Evolutionary conservation across 2,113 vertebrate species (phyloP).

Genomic region (Myrmecobius fasciatus): DNA sequence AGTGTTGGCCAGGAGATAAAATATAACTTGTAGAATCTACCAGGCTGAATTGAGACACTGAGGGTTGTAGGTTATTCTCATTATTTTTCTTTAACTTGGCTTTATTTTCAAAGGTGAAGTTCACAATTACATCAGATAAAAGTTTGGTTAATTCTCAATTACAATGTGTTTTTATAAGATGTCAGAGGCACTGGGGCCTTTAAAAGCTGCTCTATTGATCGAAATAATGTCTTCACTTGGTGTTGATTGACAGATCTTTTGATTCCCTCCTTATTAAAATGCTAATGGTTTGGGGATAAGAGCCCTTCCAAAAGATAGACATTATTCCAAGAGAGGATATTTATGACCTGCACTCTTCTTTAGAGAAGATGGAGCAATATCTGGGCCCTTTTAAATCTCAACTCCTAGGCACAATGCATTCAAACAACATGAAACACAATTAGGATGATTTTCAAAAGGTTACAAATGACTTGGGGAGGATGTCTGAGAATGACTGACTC

Average conservation of each 20-base stretch:
- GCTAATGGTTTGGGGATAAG: conserved; percentile 55
- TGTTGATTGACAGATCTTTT: conserved; percentile 71
- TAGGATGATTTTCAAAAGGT: conserved; percentile 53
- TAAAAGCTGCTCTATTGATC: conserved; percentile 60
- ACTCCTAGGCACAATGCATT: conserved; percentile 60
- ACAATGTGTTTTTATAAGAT: conserved; percentile 63
- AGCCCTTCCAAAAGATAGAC: conserved; percentile 51
- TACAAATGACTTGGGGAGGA: conserved; percentile 55
- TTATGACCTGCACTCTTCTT: conserved; percentile 62
- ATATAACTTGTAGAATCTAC: conserved; percentile 46
- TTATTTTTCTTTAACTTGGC: conserved; percentile 57
- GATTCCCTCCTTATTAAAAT: conserved; percentile 69
- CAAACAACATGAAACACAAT: conserved; percentile 61
- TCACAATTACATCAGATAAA: conserved; percentile 59
- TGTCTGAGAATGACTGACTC: conserved; percentile 61
- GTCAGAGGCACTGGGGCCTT: conserved; percentile 42
- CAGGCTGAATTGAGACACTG: conserved; percentile 48
- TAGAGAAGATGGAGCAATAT: conserved; percentile 35
- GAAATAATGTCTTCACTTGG: conserved; percentile 56
- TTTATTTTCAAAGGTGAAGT: conserved; percentile 69
- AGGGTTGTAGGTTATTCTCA: conserved; percentile 11
- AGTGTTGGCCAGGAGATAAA: conserved; percentile 52
- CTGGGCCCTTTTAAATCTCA: conserved; percentile 44
- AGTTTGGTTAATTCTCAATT: conserved; percentile 74
- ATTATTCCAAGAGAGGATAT: conserved; percentile 61